phyloP scores from a whole-genome alignment of 2,113 vertebrate genomes.

The Cyprinus carpio region DNA sequence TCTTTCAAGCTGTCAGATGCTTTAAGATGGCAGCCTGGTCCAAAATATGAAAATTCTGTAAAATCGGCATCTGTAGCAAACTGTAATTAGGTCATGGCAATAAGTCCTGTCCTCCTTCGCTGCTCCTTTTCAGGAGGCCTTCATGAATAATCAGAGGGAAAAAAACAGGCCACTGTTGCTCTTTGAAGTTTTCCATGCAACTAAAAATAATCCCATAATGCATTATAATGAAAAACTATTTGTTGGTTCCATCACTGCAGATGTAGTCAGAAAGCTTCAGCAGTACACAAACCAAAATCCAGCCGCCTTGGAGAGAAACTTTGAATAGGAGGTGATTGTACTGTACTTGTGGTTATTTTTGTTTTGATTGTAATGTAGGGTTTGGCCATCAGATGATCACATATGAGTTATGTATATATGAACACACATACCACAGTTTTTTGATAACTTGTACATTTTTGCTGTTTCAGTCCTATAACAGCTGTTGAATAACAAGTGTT shows the following conservation, averaged over 20 bases:
- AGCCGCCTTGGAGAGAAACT: slow-evolving; percentile 1
- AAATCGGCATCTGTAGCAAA: slow-evolving; percentile 44
- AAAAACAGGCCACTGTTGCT: slow-evolving; percentile 47
- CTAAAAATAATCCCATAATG: slow-evolving; percentile 51
- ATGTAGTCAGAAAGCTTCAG: not conserved
- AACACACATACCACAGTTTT: not conserved
- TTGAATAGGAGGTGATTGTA: too few species aligned
- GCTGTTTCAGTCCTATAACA: not conserved
- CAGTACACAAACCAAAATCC: slow-evolving; percentile 10
- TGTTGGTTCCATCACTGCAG: not conserved
- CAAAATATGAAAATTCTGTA: slow-evolving; percentile 38
- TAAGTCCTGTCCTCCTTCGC: slow-evolving; percentile 54
- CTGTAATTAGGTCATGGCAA: slow-evolving; percentile 60
- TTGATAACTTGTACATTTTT: not conserved
- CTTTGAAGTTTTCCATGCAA: slow-evolving; percentile 61
- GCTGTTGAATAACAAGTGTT: not conserved
- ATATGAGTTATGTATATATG: not conserved
- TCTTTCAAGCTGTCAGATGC: not conserved
- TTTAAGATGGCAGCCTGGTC: slow-evolving; percentile 9
- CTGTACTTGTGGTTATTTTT: not conserved
- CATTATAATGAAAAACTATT: slow-evolving; percentile 29
- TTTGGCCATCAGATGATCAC: not conserved
- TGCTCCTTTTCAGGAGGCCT: slow-evolving; percentile 56
- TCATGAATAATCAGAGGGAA: slow-evolving; percentile 63
- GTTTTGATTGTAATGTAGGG: not conserved